A percentile compares a stretch with the other conserved stretches of the same genome.
phyloP scores from a whole-genome alignment of 1,140 invertebrate species.

The Coelopa frigida region DNA sequence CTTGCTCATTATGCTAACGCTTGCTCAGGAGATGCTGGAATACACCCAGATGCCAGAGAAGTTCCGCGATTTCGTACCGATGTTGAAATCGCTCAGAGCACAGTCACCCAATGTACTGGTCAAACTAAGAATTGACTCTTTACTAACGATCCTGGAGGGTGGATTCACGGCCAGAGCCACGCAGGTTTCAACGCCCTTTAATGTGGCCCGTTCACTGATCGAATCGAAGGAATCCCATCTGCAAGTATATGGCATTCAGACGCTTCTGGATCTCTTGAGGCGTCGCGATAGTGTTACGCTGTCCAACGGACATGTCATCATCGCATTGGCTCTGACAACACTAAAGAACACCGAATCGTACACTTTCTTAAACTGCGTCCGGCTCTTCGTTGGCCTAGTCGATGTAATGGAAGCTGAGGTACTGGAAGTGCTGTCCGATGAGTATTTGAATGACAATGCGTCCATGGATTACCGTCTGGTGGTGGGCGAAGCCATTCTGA shows the following conservation, averaged over 20 bases:
- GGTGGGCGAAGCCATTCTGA: constrained; percentile 69
- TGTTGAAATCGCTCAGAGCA: constrained; percentile 8
- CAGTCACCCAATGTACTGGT: constrained; percentile 16
- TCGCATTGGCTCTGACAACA: constrained; percentile 30
- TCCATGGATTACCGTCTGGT: constrained; percentile 52
- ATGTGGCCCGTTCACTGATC: constrained; percentile 26
- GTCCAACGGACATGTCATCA: constrained; percentile 27
- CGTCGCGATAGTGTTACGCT: constrained; percentile 23
- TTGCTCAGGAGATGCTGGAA: constrained; percentile 32
- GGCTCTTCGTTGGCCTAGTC: constrained; percentile 30
- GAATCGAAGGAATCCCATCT: constrained; percentile 27
- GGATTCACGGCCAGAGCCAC: not conserved
- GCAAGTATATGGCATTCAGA: constrained; percentile 38
- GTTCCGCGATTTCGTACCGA: constrained; percentile 3
- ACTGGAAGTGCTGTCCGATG: constrained; percentile 31
- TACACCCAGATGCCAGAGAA: constrained; percentile 12
- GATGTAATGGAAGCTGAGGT: constrained; percentile 35
- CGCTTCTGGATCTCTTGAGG: constrained; percentile 26
- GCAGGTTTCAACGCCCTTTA: constrained; percentile 13
- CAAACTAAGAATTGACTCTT: constrained; percentile 11
- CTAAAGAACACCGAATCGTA: constrained; percentile 37
- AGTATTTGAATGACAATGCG: constrained; percentile 30
- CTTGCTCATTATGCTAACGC: constrained; percentile 24
- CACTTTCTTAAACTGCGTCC: constrained; percentile 38
- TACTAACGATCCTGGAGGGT: constrained; percentile 17